These are phyloP conservation scores for Lepus oiostolus DNA, from an alignment of 2,797 vertebrate species.

Conservation along the genomic window DNA sequence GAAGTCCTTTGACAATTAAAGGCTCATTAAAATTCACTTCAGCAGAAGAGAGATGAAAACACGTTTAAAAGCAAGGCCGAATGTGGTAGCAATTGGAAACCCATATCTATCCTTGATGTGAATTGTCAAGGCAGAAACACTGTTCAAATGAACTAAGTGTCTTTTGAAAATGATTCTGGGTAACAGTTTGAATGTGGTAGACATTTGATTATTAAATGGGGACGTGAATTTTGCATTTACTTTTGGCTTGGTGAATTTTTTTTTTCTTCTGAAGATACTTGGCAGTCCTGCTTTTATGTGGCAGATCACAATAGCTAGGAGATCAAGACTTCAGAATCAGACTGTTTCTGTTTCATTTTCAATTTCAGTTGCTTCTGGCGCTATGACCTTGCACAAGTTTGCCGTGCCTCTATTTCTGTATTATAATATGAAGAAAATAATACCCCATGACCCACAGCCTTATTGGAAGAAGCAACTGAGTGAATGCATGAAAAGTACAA, in stretches of 20 bases:
- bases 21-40: slow-evolving; percentile 81
- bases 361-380: background rate
- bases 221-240: slow-evolving; percentile 52
- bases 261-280: slow-evolving; percentile 8
- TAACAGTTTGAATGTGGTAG: background rate
- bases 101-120: slow-evolving; percentile 7
- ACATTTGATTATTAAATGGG: background rate
- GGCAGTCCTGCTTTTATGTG: background rate
- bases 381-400: background rate
- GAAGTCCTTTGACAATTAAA: slow-evolving; percentile 74
- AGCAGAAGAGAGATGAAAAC: slow-evolving; percentile 69
- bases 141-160: slow-evolving; percentile 8
- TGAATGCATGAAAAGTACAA: background rate
- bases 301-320: background rate
- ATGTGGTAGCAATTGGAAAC: slow-evolving; percentile 48
- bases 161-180: background rate
- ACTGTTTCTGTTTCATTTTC: background rate
- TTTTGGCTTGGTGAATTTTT: background rate
- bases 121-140: slow-evolving; percentile 38
- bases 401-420: background rate
- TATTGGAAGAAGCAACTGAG: background rate
- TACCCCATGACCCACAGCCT: background rate
- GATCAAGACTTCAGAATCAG: background rate
- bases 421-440: background rate
- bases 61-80: slow-evolving; percentile 65